phyloP scores from a whole-genome alignment of 2,888 invertebrate species.

The Thymelicus acteon region DNA sequence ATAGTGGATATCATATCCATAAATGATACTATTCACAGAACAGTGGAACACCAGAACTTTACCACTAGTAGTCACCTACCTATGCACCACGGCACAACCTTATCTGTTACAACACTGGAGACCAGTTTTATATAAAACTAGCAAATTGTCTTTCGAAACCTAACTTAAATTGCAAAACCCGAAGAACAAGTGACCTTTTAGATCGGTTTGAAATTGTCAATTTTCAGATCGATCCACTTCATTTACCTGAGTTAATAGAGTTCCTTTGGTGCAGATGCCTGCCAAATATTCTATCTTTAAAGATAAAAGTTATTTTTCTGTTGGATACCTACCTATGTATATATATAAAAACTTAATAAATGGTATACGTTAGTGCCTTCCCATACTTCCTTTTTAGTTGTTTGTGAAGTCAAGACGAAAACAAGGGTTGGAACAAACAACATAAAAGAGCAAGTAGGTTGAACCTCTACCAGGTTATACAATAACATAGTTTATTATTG shows the following conservation, averaged over 20 bases:
- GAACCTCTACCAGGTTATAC: not conserved
- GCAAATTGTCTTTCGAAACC: too few species aligned
- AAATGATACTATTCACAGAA: too few species aligned
- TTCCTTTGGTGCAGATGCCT: not conserved
- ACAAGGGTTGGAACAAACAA: conserved; percentile 19
- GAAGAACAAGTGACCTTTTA: not conserved
- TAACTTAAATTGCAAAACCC: too few species aligned
- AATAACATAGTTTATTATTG: not conserved
- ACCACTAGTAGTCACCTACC: too few species aligned
- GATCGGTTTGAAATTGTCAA: not conserved
- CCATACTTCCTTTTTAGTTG: conserved; percentile 2
- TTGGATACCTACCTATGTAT: too few species aligned
- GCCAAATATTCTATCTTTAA: not conserved
- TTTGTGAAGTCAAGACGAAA: conserved; percentile 14
- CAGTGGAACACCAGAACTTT: too few species aligned
- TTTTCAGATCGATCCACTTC: not conserved
- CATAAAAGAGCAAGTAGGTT: conserved; percentile 1
- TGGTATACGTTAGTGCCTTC: not conserved
- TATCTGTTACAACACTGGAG: too few species aligned
- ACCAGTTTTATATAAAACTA: too few species aligned
- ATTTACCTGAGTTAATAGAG: not conserved
- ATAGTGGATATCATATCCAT: too few species aligned
- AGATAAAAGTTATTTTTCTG: not conserved
- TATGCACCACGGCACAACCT: too few species aligned
- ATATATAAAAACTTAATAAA: too few species aligned